Percentiles rank a stretch among this genome's conserved stretches.
Conservation (phyloP, 35 echinoderm and acorn worm species). For the Stichopus chloronotus region DNA sequence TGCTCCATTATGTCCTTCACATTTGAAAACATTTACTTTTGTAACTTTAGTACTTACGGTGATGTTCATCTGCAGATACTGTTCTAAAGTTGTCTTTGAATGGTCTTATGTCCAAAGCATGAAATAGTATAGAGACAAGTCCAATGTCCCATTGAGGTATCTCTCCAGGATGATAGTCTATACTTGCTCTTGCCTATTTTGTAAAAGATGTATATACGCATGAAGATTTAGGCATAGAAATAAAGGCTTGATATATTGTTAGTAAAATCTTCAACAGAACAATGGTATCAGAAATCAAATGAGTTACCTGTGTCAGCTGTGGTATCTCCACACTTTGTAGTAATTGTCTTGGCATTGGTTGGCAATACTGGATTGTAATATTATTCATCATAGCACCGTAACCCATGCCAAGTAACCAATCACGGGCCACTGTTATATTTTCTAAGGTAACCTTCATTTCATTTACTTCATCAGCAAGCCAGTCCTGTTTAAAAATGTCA, state of each 20-base stretch:
- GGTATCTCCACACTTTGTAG: constrained; percentile 68
- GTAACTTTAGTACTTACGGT: constrained; percentile 29
- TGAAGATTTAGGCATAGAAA: no score
- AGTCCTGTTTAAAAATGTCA: constrained; percentile 33
- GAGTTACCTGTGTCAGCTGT: constrained; percentile 30
- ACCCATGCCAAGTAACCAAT: constrained; percentile 62
- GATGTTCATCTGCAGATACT: constrained; percentile 49
- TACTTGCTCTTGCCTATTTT: constrained; percentile 52
- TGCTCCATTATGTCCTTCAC: no score
- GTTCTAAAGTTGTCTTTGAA: constrained; percentile 70
- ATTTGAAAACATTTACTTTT: no score
- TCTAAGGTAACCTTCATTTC: constrained; percentile 39
- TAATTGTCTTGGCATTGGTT: constrained; percentile 59
- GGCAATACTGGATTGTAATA: constrained; percentile 56
- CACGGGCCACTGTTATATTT: constrained; percentile 58
- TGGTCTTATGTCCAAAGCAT: constrained; percentile 54
- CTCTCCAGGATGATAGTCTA: constrained; percentile 62
- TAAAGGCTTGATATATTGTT: no score
- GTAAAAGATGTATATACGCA: neutral
- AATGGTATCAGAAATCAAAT: neutral
- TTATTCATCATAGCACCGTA: constrained; percentile 59
- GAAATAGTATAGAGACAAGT: constrained; percentile 23
- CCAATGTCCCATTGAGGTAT: constrained; percentile 62
- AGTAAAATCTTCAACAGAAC: no score
- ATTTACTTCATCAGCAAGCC: constrained; percentile 56